phyloP scores from a whole-genome alignment of 2,113 vertebrate genomes.

The Hypanus sabinus region DNA sequence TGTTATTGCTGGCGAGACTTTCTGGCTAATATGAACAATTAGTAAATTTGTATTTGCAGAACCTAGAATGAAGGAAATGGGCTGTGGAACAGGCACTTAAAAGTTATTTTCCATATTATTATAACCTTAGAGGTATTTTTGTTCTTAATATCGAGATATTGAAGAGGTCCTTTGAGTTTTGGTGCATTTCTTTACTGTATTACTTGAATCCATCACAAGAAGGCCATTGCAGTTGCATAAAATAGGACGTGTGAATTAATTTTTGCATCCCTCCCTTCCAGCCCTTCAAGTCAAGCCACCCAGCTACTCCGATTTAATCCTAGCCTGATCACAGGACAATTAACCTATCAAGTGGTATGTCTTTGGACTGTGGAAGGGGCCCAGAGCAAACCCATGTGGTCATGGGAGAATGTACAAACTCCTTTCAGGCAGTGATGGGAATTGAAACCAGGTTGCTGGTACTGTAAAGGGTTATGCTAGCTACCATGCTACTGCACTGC shows the following conservation, averaged over 20 bases:
- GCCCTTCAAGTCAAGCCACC: too few species aligned
- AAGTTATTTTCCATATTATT: neutral
- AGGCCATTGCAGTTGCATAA: neutral
- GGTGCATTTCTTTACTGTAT: neutral
- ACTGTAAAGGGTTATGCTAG: too few species aligned
- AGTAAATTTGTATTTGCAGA: conserved; percentile 6
- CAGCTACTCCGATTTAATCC: too few species aligned
- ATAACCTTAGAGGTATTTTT: neutral
- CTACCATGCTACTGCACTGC: too few species aligned
- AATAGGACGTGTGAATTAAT: neutral
- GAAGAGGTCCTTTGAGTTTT: neutral
- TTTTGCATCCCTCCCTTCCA: neutral
- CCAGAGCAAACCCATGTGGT: too few species aligned
- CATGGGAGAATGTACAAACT: too few species aligned
- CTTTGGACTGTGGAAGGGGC: too few species aligned
- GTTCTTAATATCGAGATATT: neutral
- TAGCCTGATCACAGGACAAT: too few species aligned
- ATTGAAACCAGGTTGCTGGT: too few species aligned
- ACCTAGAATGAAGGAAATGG: neutral
- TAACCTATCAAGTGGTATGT: too few species aligned
- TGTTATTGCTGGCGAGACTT: neutral
- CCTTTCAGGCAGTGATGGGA: too few species aligned
- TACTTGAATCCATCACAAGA: neutral
- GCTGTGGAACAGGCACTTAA: neutral
- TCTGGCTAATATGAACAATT: neutral